Evolutionary conservation across 2,797 vertebrate species (phyloP).

Genomic region (Poliocrania exsul): DNA sequence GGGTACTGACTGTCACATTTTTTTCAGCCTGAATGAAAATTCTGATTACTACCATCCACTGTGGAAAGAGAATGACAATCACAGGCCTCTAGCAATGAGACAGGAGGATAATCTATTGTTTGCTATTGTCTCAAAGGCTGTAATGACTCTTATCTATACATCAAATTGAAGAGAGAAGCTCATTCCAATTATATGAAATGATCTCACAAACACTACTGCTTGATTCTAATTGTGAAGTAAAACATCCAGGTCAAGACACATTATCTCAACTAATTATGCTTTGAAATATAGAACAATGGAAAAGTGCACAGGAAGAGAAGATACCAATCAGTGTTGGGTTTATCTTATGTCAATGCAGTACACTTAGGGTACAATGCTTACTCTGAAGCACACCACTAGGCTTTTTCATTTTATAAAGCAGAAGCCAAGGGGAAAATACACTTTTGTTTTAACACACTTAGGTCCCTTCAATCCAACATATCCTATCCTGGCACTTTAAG

Average conservation of each 20-base stretch:
- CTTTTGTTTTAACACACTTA: background rate
- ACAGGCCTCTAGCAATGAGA: slow-evolving; percentile 67
- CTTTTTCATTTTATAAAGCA: background rate
- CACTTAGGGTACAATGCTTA: background rate
- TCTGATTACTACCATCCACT: slow-evolving; percentile 69
- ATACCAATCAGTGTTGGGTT: slow-evolving; percentile 20
- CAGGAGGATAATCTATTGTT: slow-evolving; percentile 62
- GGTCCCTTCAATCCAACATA: background rate
- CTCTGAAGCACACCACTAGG: background rate
- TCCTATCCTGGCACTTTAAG: background rate
- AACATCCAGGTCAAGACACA: slow-evolving; percentile 45
- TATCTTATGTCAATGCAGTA: slow-evolving; percentile 46
- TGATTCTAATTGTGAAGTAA: slow-evolving; percentile 64
- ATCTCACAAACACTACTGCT: slow-evolving; percentile 24
- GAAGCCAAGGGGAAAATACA: background rate
- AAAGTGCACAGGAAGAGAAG: slow-evolving; percentile 27
- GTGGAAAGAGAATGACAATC: slow-evolving; percentile 58
- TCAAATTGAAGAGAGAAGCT: slow-evolving; percentile 61
- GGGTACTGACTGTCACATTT: slow-evolving; percentile 19
- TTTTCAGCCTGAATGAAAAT: slow-evolving; percentile 69
- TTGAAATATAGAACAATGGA: slow-evolving; percentile 24
- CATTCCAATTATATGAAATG: slow-evolving; percentile 55
- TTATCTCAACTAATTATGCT: slow-evolving; percentile 59
- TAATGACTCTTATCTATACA: slow-evolving; percentile 59
- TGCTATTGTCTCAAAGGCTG: slow-evolving; percentile 64